Evolutionary conservation across 2,797 vertebrate genomes (phyloP).

Genomic region (Dermochelys coriacea): DNA sequence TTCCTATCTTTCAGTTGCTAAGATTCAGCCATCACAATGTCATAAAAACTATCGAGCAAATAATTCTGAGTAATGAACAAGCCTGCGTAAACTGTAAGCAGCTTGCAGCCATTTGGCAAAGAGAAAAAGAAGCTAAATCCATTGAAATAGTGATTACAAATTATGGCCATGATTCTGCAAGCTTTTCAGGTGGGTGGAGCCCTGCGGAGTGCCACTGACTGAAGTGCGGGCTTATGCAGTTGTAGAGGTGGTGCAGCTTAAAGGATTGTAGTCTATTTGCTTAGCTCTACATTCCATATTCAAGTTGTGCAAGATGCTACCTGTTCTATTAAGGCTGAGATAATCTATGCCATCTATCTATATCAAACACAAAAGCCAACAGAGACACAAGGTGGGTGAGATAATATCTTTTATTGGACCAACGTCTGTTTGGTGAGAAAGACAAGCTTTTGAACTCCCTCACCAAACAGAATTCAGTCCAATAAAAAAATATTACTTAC

Average conservation of each 20-base stretch:
- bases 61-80: constrained; percentile 48
- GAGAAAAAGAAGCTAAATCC: not conserved
- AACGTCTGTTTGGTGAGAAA: not conserved
- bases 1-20: constrained; percentile 63
- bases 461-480: not conserved
- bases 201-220: not conserved
- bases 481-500: not conserved
- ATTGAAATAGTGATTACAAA: constrained; percentile 50
- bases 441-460: not conserved
- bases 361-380: not conserved
- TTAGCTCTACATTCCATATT: not conserved
- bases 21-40: constrained; percentile 64
- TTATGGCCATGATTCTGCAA: not conserved
- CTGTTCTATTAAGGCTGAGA: not conserved
- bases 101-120: constrained; percentile 13
- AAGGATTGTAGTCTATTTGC: not conserved
- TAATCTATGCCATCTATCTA: constrained; percentile 7
- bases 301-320: not conserved
- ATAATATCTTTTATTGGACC: not conserved
- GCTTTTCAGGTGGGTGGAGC: not conserved
- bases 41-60: constrained; percentile 60
- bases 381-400: not conserved
- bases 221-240: not conserved
- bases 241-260: not conserved
- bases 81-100: not conserved